Conservation (phyloP, 53 echinoderm and acorn worm genomes). For the Holothuria leucospilota region DNA sequence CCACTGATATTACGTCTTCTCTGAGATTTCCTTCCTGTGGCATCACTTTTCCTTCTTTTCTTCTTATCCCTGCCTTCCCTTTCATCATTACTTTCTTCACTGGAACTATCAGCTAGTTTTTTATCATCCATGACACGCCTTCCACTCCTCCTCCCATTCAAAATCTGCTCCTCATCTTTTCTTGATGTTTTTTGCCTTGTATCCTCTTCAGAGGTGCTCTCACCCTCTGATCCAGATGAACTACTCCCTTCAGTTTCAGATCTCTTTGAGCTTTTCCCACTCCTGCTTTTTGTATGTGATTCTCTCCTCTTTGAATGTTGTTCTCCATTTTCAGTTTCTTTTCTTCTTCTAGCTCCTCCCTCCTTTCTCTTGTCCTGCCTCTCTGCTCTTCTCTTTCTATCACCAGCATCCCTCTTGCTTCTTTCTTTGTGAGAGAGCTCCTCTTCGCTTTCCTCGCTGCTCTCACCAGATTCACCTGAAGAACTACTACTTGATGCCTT, state of each 20-base stretch:
- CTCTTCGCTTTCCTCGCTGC: background rate
- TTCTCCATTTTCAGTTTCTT: background rate
- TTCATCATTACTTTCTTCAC: slow-evolving; percentile 2
- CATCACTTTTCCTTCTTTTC: no score
- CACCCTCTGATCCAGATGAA: slow-evolving; percentile 19
- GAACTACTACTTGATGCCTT: background rate
- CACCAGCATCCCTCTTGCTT: background rate
- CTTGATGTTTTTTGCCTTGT: background rate
- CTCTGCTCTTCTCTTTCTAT: slow-evolving; percentile 2
- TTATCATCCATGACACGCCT: background rate
- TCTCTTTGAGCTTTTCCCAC: slow-evolving; percentile 29
- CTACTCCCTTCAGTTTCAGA: slow-evolving; percentile 25
- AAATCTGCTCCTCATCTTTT: background rate
- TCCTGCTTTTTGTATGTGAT: background rate
- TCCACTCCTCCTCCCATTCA: background rate
- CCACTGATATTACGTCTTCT: slow-evolving; percentile 17
- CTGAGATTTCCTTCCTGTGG: no score
- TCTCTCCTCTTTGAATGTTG: background rate
- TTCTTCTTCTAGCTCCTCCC: background rate
- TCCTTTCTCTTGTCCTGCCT: background rate
- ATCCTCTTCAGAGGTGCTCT: background rate
- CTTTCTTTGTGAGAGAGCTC: background rate
- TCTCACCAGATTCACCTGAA: background rate
- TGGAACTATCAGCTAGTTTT: background rate
- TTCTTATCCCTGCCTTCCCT: background rate